These are phyloP conservation scores for Myxocyprinus asiaticus DNA, from an alignment of 2,113 vertebrate genomes.

Conservation along the genomic window DNA sequence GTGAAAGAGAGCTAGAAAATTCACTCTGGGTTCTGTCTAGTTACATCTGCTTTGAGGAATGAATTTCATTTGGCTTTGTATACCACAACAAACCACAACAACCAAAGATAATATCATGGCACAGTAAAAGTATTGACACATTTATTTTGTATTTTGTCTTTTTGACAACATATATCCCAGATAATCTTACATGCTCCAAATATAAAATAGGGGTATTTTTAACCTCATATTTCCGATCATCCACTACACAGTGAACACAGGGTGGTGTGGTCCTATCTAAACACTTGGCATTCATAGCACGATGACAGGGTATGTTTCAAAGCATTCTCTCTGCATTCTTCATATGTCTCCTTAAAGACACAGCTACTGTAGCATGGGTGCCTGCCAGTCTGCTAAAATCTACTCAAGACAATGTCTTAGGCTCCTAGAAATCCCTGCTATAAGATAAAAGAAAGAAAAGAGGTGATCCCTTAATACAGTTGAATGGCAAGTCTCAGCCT, in stretches of 20 bases:
- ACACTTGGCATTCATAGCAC: slow-evolving; percentile 45
- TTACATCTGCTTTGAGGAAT: slow-evolving; percentile 5
- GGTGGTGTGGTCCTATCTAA: slow-evolving; percentile 46
- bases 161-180: slow-evolving; percentile 17
- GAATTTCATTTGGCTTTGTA: slow-evolving; percentile 3
- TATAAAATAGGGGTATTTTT: slow-evolving; percentile 25
- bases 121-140: not conserved
- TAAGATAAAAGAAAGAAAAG: slow-evolving; percentile 55
- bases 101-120: not conserved
- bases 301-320: slow-evolving; percentile 51
- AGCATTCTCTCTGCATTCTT: slow-evolving; percentile 52
- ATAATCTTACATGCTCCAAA: slow-evolving; percentile 23
- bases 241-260: slow-evolving; percentile 27
- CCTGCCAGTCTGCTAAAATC: slow-evolving; percentile 58
- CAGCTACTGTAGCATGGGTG: slow-evolving; percentile 51
- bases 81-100: slow-evolving; percentile 11
- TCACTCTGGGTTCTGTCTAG: not conserved
- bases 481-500: slow-evolving; percentile 55
- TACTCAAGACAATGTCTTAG: slow-evolving; percentile 51
- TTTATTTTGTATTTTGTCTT: slow-evolving; percentile 11
- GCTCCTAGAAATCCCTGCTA: slow-evolving; percentile 50
- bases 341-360: slow-evolving; percentile 53
- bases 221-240: slow-evolving; percentile 21
- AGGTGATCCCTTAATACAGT: slow-evolving; percentile 57
- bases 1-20: slow-evolving; percentile 3